These are phyloP conservation scores for Benthosema pterotum DNA, from an alignment of 2,797 vertebrate genomes.

Conservation along the genomic window DNA sequence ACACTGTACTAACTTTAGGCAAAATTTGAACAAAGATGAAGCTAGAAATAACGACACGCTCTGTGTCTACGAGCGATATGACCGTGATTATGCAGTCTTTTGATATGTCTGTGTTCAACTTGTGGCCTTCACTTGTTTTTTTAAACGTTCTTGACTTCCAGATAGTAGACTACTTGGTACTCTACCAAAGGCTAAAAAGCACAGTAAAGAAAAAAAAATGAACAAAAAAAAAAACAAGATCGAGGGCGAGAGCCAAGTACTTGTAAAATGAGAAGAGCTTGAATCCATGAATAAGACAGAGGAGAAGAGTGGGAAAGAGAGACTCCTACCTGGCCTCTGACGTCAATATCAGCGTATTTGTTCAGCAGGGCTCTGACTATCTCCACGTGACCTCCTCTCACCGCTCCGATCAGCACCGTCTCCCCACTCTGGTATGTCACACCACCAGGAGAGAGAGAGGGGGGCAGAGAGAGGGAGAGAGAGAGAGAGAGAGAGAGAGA, in stretches of 20 bases:
- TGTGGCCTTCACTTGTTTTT: constrained; percentile 11
- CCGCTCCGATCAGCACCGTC: constrained; percentile 95
- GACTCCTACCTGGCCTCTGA: constrained; percentile 88
- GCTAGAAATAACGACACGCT: not conserved
- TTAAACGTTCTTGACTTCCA: constrained; percentile 1
- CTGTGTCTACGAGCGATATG: too few relatives aligned
- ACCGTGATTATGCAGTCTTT: too few relatives aligned
- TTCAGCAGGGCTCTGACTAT: constrained; percentile 95
- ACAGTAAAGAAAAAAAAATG: constrained; percentile 14
- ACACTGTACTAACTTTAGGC: too few relatives aligned
- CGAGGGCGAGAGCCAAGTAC: constrained; percentile 4
- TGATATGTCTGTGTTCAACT: not conserved
- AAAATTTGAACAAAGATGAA: not conserved
- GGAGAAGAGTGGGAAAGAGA: constrained; percentile 1
- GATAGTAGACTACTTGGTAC: constrained; percentile 16
- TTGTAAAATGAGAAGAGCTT: constrained; percentile 30
- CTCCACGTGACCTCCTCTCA: constrained; percentile 96
- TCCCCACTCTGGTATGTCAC: constrained; percentile 87
- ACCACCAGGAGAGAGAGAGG: not conserved
- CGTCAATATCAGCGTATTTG: constrained; percentile 98
- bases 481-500: not conserved
- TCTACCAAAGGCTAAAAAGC: constrained; percentile 21
- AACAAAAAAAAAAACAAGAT: not conserved
- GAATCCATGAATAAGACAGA: constrained; percentile 27
- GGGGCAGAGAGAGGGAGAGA: constrained; percentile 6